Evolutionary conservation across 2,888 invertebrate species (phyloP).

Genomic region (Amiota mariae): DNA sequence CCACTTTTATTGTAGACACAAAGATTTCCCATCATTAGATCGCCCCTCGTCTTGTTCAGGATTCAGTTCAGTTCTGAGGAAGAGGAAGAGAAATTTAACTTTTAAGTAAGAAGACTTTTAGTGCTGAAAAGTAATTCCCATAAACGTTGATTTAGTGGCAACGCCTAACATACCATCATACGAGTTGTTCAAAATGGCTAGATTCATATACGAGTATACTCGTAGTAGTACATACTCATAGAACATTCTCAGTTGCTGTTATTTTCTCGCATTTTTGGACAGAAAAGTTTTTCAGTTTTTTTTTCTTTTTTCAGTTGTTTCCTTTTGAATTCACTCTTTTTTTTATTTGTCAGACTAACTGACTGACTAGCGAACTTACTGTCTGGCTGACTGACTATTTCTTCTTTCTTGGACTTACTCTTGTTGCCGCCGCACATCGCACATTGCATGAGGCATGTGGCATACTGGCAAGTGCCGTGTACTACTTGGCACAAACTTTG

Average conservation of each 20-base stretch:
- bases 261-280: background rate
- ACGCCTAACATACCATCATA: background rate
- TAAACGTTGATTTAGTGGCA: conserved; percentile 11
- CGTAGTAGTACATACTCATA: background rate
- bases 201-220: too few species aligned
- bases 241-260: conserved; percentile 2
- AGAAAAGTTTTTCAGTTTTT: background rate
- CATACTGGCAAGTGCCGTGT: conserved; percentile 40
- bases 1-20: background rate
- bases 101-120: too few species aligned
- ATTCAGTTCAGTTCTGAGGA: too few species aligned
- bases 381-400: background rate
- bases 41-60: too few species aligned
- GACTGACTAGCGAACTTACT: background rate
- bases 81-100: too few species aligned
- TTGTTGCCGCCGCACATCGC: conserved; percentile 1
- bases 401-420: background rate
- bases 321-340: background rate
- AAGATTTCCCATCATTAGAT: too few species aligned
- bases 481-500: conserved; percentile 61
- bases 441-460: too few species aligned
- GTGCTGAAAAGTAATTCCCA: conserved; percentile 24
- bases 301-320: background rate
- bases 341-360: background rate
- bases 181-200: too few species aligned